phyloP scores from a whole-genome alignment of 2,113 vertebrate species.

The Cebidichthys violaceus region DNA sequence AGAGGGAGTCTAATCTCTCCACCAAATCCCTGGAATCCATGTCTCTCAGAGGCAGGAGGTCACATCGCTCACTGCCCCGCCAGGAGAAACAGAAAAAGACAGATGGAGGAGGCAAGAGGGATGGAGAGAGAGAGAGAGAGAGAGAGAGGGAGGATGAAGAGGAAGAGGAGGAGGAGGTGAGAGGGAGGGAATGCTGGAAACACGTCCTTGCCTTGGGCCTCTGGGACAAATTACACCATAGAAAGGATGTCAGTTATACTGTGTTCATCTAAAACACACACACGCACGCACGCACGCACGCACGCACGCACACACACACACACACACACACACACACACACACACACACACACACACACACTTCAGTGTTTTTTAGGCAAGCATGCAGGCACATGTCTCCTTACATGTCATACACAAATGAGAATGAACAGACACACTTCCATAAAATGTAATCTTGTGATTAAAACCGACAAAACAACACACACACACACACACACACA shows the following conservation, averaged over 20 bases:
- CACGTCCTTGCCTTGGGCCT: constrained; percentile 57
- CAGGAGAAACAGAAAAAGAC: constrained; percentile 42
- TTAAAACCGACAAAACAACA: constrained; percentile 32
- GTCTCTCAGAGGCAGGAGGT: constrained; percentile 65
- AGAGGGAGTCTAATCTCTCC: constrained; percentile 52
- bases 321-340: background rate
- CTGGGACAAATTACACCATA: constrained; percentile 67
- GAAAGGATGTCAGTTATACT: constrained; percentile 55
- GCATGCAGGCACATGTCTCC: background rate
- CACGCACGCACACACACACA: constrained; percentile 1
- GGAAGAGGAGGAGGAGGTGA: constrained; percentile 29
- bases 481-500: constrained; percentile 15
- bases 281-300: constrained; percentile 6
- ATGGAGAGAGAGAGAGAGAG: constrained; percentile 27
- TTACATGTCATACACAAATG: constrained; percentile 10
- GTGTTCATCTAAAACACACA: constrained; percentile 11
- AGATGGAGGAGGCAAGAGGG: constrained; percentile 48
- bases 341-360: background rate
- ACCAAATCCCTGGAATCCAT: constrained; percentile 66
- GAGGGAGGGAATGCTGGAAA: constrained; percentile 30
- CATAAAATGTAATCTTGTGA: background rate
- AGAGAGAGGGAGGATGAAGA: constrained; percentile 23
- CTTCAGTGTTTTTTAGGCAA: background rate
- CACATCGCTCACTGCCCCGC: constrained; percentile 55
- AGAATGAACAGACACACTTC: constrained; percentile 19